A percentile compares a stretch with the other conserved stretches of the same genome.
Evolutionary conservation across 2,797 vertebrate species (phyloP).

Genomic region (Tapera naevia): DNA sequence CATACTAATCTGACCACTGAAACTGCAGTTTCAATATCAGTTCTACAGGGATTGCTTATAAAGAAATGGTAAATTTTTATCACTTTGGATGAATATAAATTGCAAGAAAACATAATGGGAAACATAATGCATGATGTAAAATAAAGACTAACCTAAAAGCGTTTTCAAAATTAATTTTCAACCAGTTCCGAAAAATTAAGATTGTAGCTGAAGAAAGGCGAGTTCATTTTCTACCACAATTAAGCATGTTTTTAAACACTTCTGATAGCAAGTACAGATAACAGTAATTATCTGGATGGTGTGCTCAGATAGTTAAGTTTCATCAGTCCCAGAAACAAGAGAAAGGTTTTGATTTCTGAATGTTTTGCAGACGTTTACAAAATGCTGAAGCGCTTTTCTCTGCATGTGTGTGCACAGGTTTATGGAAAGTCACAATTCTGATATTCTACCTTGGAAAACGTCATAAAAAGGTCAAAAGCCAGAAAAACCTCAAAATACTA

Average conservation of each 20-base stretch:
- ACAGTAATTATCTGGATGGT: background rate
- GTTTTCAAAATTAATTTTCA: background rate
- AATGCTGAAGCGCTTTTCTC: background rate
- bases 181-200: background rate
- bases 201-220: background rate
- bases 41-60: background rate
- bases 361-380: background rate
- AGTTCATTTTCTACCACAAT: background rate
- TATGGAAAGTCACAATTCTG: background rate
- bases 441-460: background rate
- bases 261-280: background rate
- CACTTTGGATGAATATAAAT: background rate
- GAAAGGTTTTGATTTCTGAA: background rate
- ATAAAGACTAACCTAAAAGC: background rate
- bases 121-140: background rate
- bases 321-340: background rate
- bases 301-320: accelerated
- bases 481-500: background rate
- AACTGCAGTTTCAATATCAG: background rate
- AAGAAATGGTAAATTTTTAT: background rate
- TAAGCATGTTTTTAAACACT: background rate
- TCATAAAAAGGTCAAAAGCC: background rate
- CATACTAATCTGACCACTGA: background rate
- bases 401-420: accelerated
- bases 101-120: background rate